Evolutionary conservation across 2,113 vertebrate species (phyloP).

Genomic region (Odocoileus virginianus): DNA sequence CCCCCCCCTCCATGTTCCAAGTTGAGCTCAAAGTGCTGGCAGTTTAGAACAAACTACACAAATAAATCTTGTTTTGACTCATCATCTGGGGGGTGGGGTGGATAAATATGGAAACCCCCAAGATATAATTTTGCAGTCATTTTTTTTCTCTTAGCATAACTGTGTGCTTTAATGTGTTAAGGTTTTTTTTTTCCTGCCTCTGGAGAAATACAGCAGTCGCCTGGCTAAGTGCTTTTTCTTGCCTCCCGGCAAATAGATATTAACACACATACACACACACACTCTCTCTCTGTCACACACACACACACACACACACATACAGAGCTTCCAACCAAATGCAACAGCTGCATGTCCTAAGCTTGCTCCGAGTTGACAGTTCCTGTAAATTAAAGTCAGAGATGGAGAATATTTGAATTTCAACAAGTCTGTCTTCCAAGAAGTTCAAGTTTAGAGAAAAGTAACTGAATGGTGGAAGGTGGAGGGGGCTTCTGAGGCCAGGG

Average conservation of each 20-base stretch:
- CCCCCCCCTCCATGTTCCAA: constrained; percentile 24
- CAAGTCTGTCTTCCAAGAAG: constrained; percentile 29
- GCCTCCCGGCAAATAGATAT: constrained; percentile 49
- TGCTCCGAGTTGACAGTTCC: constrained; percentile 35
- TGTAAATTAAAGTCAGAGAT: constrained; percentile 55
- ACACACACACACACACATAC: background rate
- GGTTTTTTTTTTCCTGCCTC: constrained; percentile 56
- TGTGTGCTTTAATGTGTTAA: constrained; percentile 61
- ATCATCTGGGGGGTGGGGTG: constrained; percentile 64
- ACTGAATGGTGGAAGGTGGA: background rate
- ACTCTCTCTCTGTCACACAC: too few relatives aligned
- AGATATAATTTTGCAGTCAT: constrained; percentile 73
- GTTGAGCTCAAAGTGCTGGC: constrained; percentile 68
- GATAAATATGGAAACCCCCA: constrained; percentile 77
- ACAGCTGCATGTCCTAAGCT: constrained; percentile 28
- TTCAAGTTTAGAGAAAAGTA: constrained; percentile 31
- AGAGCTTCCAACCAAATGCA: background rate
- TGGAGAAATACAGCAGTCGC: constrained; percentile 45
- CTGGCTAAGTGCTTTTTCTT: constrained; percentile 56
- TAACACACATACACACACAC: background rate
- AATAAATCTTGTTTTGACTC: constrained; percentile 78
- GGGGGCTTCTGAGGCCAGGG: background rate
- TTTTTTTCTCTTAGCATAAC: constrained; percentile 66
- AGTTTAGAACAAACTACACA: constrained; percentile 68
- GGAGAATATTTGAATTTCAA: constrained; percentile 50